Evolutionary conservation across 2,888 invertebrate species (phyloP).

Genomic region (Phengaris alcon): DNA sequence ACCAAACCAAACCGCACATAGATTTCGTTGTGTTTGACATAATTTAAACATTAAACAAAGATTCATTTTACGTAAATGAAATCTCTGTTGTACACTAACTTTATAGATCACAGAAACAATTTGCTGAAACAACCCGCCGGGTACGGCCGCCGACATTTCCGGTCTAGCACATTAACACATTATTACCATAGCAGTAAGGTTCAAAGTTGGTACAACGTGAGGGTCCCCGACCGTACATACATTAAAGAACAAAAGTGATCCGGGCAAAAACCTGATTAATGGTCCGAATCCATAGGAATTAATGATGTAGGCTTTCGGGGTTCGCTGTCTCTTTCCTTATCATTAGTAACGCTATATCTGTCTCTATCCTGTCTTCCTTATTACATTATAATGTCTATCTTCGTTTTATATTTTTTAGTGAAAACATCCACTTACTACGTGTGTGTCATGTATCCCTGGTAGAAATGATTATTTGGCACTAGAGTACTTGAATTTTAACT

Average conservation of each 20-base stretch:
- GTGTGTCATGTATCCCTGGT: neutral
- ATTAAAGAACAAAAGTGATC: constrained; percentile 20
- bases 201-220: neutral
- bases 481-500: neutral
- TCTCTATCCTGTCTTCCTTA: neutral
- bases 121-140: neutral
- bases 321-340: neutral
- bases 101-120: constrained; percentile 5
- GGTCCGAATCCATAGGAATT: neutral
- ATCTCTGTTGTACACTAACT: neutral
- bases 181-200: neutral
- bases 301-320: constrained; percentile 12
- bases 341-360: neutral
- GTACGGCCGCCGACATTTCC: neutral
- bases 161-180: neutral
- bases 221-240: neutral
- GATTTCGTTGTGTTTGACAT: neutral
- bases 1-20: neutral
- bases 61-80: neutral
- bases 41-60: too few species aligned
- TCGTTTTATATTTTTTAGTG: neutral
- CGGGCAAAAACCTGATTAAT: constrained; percentile 17
- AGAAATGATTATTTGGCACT: neutral
- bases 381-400: neutral
- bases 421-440: neutral